A percentile compares a stretch with the other conserved stretches of the same genome.
These are phyloP conservation scores for Neolamprologus variostigma DNA, from an alignment of 2,113 vertebrate genomes.

Conservation along the genomic window DNA sequence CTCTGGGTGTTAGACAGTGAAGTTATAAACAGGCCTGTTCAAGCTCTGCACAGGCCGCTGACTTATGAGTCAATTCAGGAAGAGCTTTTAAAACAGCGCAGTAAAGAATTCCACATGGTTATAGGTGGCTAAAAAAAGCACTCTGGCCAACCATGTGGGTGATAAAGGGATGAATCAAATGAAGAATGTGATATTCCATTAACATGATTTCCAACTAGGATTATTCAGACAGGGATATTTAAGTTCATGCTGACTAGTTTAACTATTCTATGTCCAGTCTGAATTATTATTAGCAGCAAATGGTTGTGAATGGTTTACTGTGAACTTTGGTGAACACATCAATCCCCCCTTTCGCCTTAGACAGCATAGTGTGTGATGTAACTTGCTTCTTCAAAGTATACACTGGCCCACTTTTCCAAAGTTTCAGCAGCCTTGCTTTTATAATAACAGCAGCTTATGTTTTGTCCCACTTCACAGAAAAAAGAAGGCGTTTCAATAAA, in stretches of 20 bases:
- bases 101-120: background rate
- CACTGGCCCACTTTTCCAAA: background rate
- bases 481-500: background rate
- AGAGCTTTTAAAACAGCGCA: background rate
- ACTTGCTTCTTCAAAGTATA: background rate
- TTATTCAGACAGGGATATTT: background rate
- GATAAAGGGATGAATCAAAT: background rate
- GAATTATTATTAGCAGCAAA: background rate
- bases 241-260: background rate
- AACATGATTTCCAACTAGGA: background rate
- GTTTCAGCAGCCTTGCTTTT: background rate
- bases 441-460: background rate
- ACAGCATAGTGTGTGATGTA: background rate
- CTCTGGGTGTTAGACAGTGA: background rate
- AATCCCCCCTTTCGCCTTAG: background rate
- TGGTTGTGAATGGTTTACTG: background rate
- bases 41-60: background rate
- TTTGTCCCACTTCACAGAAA: background rate
- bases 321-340: background rate
- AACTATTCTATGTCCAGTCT: background rate
- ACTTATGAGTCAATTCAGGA: slow-evolving; percentile 17
- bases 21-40: slow-evolving; percentile 5
- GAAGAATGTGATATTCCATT: background rate
- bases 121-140: background rate
- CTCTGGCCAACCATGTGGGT: background rate